Percentiles rank a stretch among this genome's conserved stretches.
These are phyloP conservation scores for Aselliscus stoliczkanus DNA, from an alignment of 2,797 vertebrate genomes.

Conservation along the genomic window DNA sequence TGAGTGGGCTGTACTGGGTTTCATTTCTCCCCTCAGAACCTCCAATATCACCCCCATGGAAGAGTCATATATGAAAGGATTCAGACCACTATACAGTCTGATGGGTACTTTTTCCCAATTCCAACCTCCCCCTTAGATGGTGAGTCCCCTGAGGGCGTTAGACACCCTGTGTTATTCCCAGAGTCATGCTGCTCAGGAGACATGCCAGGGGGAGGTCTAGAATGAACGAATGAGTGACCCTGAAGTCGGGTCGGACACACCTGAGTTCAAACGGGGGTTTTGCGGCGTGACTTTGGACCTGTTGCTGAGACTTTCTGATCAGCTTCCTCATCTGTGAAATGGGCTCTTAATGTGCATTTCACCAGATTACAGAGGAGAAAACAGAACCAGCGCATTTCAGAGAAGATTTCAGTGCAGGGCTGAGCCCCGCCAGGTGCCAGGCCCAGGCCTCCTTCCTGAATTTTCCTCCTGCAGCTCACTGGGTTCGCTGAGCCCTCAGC, in stretches of 20 bases:
- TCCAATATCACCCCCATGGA: no score
- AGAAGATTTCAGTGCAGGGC: neutral
- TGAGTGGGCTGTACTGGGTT: rapidly evolving
- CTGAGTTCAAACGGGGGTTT: rapidly evolving
- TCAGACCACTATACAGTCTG: neutral
- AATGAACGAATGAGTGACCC: neutral
- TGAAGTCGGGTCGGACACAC: neutral
- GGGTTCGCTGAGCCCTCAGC: neutral
- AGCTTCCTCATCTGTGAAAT: neutral
- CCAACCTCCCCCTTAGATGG: neutral
- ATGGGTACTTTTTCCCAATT: neutral
- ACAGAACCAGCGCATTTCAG: no score
- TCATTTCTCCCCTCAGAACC: neutral
- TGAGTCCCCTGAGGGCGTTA: neutral
- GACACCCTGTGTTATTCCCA: neutral
- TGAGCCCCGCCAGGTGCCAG: neutral
- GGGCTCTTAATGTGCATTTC: rapidly evolving
- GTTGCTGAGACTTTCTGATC: neutral
- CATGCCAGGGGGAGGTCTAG: neutral
- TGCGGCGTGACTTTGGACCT: neutral
- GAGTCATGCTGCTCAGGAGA: neutral
- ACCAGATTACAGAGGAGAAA: neutral
- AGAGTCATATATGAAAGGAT: neutral
- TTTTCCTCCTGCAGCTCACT: neutral
- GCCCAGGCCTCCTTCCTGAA: neutral